A percentile compares a stretch with the other conserved stretches of the same genome.
These are phyloP conservation scores for Pristionchus maxplancki DNA, from an alignment of 2,888 invertebrate genomes.

Conservation along the genomic window DNA sequence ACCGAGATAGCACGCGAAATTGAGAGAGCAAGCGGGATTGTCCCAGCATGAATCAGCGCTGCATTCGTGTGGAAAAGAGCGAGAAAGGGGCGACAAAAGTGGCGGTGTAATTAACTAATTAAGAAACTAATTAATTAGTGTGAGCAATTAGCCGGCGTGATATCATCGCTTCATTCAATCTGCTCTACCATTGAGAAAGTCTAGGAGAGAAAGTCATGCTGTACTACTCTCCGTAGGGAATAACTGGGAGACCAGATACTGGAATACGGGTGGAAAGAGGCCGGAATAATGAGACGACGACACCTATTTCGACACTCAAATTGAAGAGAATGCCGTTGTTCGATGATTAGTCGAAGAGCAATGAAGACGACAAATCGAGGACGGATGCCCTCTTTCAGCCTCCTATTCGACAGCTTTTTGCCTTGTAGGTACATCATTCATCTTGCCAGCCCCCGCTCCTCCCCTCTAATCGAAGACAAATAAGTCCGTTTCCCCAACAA, in stretches of 20 bases:
- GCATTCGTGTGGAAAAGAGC: not conserved
- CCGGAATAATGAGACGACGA: not conserved
- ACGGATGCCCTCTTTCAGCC: not conserved
- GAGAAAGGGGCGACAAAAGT: not conserved
- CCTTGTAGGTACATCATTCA: no score
- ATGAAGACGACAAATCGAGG: not conserved
- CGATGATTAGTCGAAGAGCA: not conserved
- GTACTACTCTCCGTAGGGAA: not conserved
- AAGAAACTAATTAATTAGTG: not conserved
- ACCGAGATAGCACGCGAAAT: not conserved
- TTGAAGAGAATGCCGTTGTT: not conserved
- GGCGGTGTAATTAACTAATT: slow-evolving; percentile 1
- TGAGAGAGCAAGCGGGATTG: not conserved
- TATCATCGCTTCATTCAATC: not conserved
- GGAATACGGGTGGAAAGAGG: no score
- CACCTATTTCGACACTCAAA: not conserved
- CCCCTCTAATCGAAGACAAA: no score
- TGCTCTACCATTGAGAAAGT: no score
- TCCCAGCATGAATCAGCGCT: not conserved
- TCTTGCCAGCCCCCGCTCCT: no score
- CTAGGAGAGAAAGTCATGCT: not conserved
- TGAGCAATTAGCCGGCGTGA: not conserved
- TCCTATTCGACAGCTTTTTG: not conserved
- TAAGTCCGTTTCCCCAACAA: no score
- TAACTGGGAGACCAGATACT: no score